These are phyloP conservation scores for Tyrophagus putrescentiae DNA, from an alignment of 1,140 invertebrate genomes.

Conservation along the genomic window DNA sequence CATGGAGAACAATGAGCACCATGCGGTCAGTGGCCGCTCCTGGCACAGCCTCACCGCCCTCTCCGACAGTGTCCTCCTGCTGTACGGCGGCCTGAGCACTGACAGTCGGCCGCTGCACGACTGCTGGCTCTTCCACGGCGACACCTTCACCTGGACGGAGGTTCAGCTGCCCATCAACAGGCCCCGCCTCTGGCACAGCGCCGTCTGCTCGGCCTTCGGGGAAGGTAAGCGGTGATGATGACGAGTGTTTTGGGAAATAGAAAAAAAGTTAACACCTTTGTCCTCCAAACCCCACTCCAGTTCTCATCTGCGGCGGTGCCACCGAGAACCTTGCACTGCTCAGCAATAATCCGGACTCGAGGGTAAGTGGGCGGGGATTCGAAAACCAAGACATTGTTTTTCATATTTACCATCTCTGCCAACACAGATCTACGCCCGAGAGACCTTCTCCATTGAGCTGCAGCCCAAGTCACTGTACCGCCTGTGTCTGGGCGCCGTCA, in stretches of 20 bases:
- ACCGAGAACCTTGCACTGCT: slow-evolving; percentile 22
- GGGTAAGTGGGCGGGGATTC: not conserved
- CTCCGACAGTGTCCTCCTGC: slow-evolving; percentile 29
- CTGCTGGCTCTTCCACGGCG: slow-evolving; percentile 25
- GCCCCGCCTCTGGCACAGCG: slow-evolving; percentile 26
- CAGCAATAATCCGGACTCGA: not conserved
- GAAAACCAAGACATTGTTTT: slow-evolving; percentile 7
- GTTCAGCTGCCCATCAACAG: slow-evolving; percentile 23
- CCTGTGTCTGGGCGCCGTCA: not conserved
- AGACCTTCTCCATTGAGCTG: slow-evolving; percentile 22
- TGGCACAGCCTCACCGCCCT: slow-evolving; percentile 37
- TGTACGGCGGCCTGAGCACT: slow-evolving; percentile 37
- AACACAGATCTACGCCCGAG: slow-evolving; percentile 22
- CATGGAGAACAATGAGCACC: slow-evolving; percentile 21
- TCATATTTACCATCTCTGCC: not conserved
- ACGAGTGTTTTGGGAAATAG: no score
- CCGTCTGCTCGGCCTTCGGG: slow-evolving; percentile 18
- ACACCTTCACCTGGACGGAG: slow-evolving; percentile 14
- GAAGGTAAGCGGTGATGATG: slow-evolving; percentile 17
- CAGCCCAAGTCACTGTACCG: slow-evolving; percentile 24
- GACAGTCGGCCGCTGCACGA: slow-evolving; percentile 25
- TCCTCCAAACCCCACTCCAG: not conserved
- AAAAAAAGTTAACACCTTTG: not conserved
- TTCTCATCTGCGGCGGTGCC: slow-evolving; percentile 26
- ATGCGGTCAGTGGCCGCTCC: slow-evolving; percentile 33